Evolutionary conservation across 2,888 invertebrate species (phyloP), one percentile per base, ranked within the genome.

Genomic region (Melanotus villosus): DNA sequence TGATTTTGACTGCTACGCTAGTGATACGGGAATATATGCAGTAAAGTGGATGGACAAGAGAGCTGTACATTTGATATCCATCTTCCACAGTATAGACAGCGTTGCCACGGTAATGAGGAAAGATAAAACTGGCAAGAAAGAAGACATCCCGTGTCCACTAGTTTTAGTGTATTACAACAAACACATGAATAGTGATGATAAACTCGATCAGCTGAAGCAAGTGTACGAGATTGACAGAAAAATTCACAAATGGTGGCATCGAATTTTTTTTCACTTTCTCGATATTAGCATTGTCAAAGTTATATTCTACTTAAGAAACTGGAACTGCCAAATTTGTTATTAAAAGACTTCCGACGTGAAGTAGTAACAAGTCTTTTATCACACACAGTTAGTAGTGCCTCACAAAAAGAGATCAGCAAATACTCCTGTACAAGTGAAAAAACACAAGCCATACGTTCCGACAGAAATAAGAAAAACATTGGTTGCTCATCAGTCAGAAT

Each of bases 41-140:
- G 41, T 73, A 23, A 79, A 76, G 58, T 79, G 77, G 78, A 73
- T 71, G 64, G 77, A 79, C 63, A 79, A 73, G 60, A 77, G 76
- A 71, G 43, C 63, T 45, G 77, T 80, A 16, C 68, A 73, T 58
- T 43, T 80, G 19, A 52, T 76, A n/a, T 78, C 78, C 16, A 78
- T 78, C 60, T 78, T 70, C 56, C 78, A 78, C 70, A 71, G 75
- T 54, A 62, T 73, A 57, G 62, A 73, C 6, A 10, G n/a, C 6
- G 9, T 45, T 10, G 10, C n/a, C 10, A 2, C 21, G 5, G 47
- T 47, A 0, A 26, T 12, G 23, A 47, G 47, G 12, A 47, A 21
- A 19, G 5, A 47, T n/a, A 47, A 47, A 26, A 6, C 7, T 4
- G 47, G 47, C 1, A 47, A 6, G 9, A 47, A 23, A 5, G 19